Base-by-base conservation (phyloP, 2,113 vertebrate genomes). In the Mesoclemmys tuberculata region DNA sequence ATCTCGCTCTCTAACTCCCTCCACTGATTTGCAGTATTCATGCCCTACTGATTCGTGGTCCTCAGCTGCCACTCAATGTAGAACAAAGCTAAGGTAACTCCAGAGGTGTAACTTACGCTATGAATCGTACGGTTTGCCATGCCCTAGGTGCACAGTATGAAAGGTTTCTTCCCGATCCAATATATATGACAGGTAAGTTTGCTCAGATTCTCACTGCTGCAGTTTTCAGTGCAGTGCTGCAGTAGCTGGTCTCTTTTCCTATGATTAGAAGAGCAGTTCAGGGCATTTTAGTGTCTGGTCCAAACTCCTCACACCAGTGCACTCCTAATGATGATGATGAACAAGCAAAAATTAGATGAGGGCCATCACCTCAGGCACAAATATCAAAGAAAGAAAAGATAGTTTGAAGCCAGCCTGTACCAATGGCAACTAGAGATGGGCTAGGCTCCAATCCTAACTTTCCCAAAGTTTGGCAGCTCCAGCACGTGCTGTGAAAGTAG, bases 231-330 rank as follows among this genome's bases (percentile, higher is more conserved):
- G 55, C 0, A 4, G 58, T 0, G 64, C 51, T 1, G 2, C 1
- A 0, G 78, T 84, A 90, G 85, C 86, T 80, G 64, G 87, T 84
- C 79, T 6, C 61, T 44, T n/a, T 82, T 90, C 29, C 6, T 2
- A 1, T 29, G 0, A 1, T 16, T 1, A 0, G 21, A 0, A 82
- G 77, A 2, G 18, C 61, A n/a, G 74, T n/a, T 1, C 0, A 7
- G 68, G 88, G 11, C 85, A 16, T 44, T 49, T 24, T 58, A 85
- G 11, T 24, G 54, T 52, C 0, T 0, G 71, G 90, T 90, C 83
- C 58, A 74, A n/a, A 5, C 56, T 55, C 46, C 64, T 89, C 38
- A n/a, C 78, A 85, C 83, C 75, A 85, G 27, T 82, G 44, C 12
- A 0, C 75, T 81, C 49, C 58, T 55, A 7, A 22, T 2, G 61